Base-by-base conservation (phyloP, 2,797 vertebrate species). In the Scolopax bukidnonensis region DNA sequence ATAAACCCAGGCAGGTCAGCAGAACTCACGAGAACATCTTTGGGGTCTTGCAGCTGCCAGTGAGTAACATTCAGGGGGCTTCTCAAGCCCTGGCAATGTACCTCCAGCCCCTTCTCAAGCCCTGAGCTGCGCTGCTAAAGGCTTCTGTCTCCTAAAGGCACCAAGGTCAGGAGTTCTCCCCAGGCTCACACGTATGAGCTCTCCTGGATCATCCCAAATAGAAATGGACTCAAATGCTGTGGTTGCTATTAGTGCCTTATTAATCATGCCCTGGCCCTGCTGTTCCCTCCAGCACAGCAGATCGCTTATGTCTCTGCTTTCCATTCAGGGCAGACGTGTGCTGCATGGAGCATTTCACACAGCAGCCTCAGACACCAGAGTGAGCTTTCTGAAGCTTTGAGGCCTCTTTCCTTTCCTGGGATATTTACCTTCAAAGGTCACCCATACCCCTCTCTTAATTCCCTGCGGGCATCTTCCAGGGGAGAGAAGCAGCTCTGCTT, bases 401-500 rank as follows among this genome's bases (percentile, higher is more conserved):
- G 60, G 63, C 59, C 67, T 65, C 40, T 87, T 79, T 60, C 50
- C 67, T 85, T 96, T 71, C 71, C 90, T 77, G 69, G 80, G 80
- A 88, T 92, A 85, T 87, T 95, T 96, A 90, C 94, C 92, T 94
- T 95, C 90, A 93, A 95, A 97, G 96, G 95, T 97, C 96, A 96
- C 76, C 71, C 43, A 12, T n/a, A 90, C 36, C 61, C 89, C 64
- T 89, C 81, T 51, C 3, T 60, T 65, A 61, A 95, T 90, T 96
- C 94, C 86, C 87, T 1, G 0, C 25, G 69, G 87, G 16, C 67
- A 73, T 75, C 83, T 94, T 90, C 60, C 77, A 84, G 60, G 56
- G 54, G 50, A 84, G 41, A 90, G 48, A 63, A 87, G 43, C 84
- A 76, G 36, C 7, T 21, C 81, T 81, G 81, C 56, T 89, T 93